These are phyloP conservation scores for Chlorops oryzae DNA, from an alignment of 1,140 invertebrate species.

Conservation along the genomic window DNA sequence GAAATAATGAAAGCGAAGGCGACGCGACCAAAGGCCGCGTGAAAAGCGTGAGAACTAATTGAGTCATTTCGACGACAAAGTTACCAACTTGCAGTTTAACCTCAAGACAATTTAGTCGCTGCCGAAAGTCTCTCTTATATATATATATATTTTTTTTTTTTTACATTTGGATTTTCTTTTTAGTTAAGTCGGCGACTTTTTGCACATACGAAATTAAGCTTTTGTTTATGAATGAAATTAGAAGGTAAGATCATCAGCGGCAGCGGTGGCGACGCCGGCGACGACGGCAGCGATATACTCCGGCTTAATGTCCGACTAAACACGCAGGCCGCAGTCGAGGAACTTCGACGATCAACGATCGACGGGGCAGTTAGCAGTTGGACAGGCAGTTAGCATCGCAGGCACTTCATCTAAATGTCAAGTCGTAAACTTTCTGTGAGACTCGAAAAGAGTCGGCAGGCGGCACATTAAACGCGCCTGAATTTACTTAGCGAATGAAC, in stretches of 20 bases:
- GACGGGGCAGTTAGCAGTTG: neutral
- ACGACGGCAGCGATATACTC: neutral
- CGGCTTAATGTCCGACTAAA: neutral
- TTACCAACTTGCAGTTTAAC: slow-evolving; percentile 15
- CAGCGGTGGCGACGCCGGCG: slow-evolving; percentile 13
- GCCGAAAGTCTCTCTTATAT: neutral
- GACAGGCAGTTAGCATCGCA: slow-evolving; percentile 31
- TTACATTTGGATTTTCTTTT: too few species aligned
- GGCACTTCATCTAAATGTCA: slow-evolving; percentile 47
- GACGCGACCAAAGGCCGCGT: too few species aligned
- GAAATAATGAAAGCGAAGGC: too few species aligned
- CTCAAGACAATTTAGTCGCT: neutral
- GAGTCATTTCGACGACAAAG: slow-evolving; percentile 37
- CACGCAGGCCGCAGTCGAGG: neutral
- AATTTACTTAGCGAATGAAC: too few species aligned
- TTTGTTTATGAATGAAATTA: slow-evolving; percentile 47
- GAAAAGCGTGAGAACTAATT: slow-evolving; percentile 35
- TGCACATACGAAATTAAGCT: slow-evolving; percentile 46
- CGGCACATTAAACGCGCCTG: too few species aligned
- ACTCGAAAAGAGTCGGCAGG: too few species aligned
- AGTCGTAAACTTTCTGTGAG: too few species aligned
- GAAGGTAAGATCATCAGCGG: slow-evolving; percentile 10
- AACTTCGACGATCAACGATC: neutral
- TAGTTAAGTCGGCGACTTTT: too few species aligned
- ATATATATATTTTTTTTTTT: too few species aligned